Base-by-base conservation (phyloP, 2,888 invertebrate genomes). In the Temnothorax rugatulus region DNA sequence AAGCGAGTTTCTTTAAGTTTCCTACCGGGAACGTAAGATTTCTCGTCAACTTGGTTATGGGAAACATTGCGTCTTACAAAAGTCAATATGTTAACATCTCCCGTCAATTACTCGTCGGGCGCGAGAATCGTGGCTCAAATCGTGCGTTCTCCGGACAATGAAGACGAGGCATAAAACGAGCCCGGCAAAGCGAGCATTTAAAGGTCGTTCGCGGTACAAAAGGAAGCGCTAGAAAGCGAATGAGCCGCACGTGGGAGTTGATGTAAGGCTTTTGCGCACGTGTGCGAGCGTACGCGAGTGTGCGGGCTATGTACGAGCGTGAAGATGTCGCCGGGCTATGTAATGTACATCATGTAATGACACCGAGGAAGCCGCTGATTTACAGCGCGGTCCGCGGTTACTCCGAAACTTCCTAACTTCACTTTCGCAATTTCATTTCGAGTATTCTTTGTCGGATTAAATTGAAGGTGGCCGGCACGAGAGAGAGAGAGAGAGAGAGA, bases 321-420 rank as follows among this genome's bases (percentile, higher is more conserved):
- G 47, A 75, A 52, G 68, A 74, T 52, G 68, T 68, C 69, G 82
- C 83, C 83, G 61, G 54, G 21, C 84, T 85, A 85, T 54, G 77
- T 84, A 87, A 86, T 54, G 82, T 83, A 86, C 88, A 88, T 89
- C 91, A 92, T 90, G 92, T 92, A 92, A 92, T 88, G 87, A 88
- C 89, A 84, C 86, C 83, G 88, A 90, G 87, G 82, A 85, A 89
- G 88, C 83, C 85, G 86, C 88, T 90, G 90, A 91, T 91, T 92
- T 91, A 90, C 87, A 88, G 69, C 77, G 84, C 57, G 83, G 85
- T 64, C 54, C 74, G 77, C 85, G 85, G 84, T 86, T 85, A 71
- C 41, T 66, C 25, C 76, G 41, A 73, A 82, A 69, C 82, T 84
- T 76, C 74, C 57, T 54, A 84, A 73, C 64, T 74, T 75, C 52